Evolutionary conservation across 2,888 invertebrate genomes (phyloP).

Genomic region (Himalopsyche japonica): DNA sequence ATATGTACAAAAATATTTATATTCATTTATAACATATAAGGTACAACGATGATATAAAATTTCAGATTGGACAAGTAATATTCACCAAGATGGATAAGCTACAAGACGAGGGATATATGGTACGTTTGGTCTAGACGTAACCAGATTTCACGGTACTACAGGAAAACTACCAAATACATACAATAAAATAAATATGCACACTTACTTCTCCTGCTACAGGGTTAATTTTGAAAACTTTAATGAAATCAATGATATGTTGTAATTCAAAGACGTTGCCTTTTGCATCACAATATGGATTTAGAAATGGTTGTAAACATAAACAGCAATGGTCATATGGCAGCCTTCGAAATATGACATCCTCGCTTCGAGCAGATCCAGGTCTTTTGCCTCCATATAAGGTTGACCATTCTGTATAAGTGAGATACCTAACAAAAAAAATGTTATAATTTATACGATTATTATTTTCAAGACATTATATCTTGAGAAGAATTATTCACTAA

Average conservation of each 20-base stretch:
- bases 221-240: constrained; percentile 90
- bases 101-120: too few relatives aligned
- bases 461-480: too few relatives aligned
- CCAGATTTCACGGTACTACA: too few relatives aligned
- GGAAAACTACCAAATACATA: background rate
- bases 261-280: constrained; percentile 94
- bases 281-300: constrained; percentile 86
- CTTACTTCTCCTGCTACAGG: constrained; percentile 87
- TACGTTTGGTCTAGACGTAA: too few relatives aligned
- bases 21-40: too few relatives aligned
- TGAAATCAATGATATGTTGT: constrained; percentile 80
- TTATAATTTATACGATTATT: too few relatives aligned
- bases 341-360: constrained; percentile 83
- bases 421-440: constrained; percentile 62
- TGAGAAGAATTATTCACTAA: too few relatives aligned
- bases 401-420: constrained; percentile 87
- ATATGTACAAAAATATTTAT: too few relatives aligned
- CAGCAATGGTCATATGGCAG: constrained; percentile 93
- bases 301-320: constrained; percentile 88
- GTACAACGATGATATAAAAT: too few relatives aligned
- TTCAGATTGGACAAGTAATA: too few relatives aligned
- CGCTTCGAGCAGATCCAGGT: constrained; percentile 67
- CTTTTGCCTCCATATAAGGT: constrained; percentile 89
- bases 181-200: background rate
- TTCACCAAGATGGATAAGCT: too few relatives aligned